These are phyloP conservation scores for Arenaria interpres DNA, from an alignment of 2,113 vertebrate species.

Conservation along the genomic window DNA sequence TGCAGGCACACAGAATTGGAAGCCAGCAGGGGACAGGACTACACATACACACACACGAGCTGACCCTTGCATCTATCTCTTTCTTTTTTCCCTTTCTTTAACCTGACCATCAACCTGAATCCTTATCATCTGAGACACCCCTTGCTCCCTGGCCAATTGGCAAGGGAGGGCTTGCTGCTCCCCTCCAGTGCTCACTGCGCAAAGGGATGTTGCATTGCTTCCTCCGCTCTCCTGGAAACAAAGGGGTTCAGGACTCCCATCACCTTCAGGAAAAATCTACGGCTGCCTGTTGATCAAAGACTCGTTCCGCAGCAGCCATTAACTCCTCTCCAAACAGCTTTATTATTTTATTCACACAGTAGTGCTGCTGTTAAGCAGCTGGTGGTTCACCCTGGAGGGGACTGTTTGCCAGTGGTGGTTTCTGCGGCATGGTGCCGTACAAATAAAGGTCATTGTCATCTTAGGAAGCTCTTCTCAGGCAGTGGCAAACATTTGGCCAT, in stretches of 20 bases:
- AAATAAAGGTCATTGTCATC: background rate
- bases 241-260: background rate
- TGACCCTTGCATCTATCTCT: background rate
- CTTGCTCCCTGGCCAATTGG: background rate
- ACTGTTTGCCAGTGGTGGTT: background rate
- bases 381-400: background rate
- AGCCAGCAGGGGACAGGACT: background rate
- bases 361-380: background rate
- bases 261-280: background rate
- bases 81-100: background rate
- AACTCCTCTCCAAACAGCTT: background rate
- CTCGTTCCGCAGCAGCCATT: no score
- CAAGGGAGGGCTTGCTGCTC: background rate
- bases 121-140: background rate
- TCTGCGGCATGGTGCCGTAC: background rate
- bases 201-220: background rate
- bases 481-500: background rate
- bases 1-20: background rate
- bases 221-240: background rate
- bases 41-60: no score
- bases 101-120: background rate
- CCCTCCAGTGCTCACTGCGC: fast-evolving
- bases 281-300: background rate
- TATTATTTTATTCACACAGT: background rate
- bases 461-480: background rate